A percentile compares a stretch with the other conserved stretches of the same genome.
Conservation (phyloP, 2,888 invertebrate genomes). For the Penaeus monodon region DNA sequence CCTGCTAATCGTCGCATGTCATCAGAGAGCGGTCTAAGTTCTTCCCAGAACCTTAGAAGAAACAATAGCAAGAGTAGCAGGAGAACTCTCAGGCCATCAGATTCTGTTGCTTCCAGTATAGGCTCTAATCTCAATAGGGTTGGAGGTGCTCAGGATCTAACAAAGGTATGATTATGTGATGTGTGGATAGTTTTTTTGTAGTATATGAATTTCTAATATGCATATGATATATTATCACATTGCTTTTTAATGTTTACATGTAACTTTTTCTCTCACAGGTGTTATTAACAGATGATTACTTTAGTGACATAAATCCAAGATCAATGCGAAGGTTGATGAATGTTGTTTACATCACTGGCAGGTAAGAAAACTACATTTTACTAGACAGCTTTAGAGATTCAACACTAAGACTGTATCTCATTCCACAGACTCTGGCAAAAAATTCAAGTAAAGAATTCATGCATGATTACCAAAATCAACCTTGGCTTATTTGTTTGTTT, state of each 20-base stretch:
- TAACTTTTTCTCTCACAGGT: conserved; percentile 71
- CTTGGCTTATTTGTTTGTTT: too few species aligned
- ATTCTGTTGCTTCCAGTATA: conserved; percentile 91
- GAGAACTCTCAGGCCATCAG: conserved; percentile 70
- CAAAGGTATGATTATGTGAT: conserved; percentile 72
- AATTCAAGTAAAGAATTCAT: too few species aligned
- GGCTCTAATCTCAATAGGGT: conserved; percentile 83
- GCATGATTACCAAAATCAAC: too few species aligned
- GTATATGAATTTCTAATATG: neutral
- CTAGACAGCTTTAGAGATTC: too few species aligned
- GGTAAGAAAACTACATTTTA: conserved; percentile 35
- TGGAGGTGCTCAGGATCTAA: conserved; percentile 78
- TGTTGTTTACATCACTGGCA: conserved; percentile 88
- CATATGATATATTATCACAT: too few species aligned
- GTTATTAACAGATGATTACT: conserved; percentile 96
- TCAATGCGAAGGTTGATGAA: conserved; percentile 97
- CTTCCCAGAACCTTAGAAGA: conserved; percentile 49
- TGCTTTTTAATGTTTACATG: neutral
- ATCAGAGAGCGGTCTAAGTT: conserved; percentile 84
- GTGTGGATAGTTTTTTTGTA: too few species aligned
- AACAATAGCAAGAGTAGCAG: conserved; percentile 59
- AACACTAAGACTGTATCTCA: too few species aligned
- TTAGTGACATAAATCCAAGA: conserved; percentile 97
- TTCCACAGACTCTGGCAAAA: too few species aligned
- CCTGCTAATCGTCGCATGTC: conserved; percentile 76